These are phyloP conservation scores for Conger conger DNA, from an alignment of 2,113 vertebrate species.

Conservation along the genomic window DNA sequence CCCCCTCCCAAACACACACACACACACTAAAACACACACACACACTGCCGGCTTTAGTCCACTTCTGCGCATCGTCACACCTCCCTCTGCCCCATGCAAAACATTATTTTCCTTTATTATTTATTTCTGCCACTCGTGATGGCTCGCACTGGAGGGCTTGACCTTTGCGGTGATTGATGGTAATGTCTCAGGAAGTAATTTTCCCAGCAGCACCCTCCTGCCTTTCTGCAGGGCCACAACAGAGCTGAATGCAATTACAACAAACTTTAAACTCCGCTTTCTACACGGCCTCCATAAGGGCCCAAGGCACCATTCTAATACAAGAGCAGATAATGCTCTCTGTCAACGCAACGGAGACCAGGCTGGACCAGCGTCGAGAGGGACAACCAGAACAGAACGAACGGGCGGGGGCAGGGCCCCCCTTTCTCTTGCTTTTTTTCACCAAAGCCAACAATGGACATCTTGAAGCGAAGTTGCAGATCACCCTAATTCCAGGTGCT, in stretches of 20 bases:
- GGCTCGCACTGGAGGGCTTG: slow-evolving; percentile 56
- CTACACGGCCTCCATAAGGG: slow-evolving; percentile 5
- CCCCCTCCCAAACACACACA: too few species aligned
- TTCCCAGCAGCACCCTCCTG: slow-evolving; percentile 67
- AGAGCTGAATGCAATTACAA: slow-evolving; percentile 67
- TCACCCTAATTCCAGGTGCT: slow-evolving; percentile 64
- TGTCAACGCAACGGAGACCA: slow-evolving; percentile 33
- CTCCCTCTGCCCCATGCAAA: slow-evolving; percentile 15
- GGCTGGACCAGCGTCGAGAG: slow-evolving; percentile 18
- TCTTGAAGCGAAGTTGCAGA: slow-evolving; percentile 65
- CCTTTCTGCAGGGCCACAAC: slow-evolving; percentile 67
- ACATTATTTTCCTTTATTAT: slow-evolving; percentile 44
- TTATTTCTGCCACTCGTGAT: slow-evolving; percentile 54
- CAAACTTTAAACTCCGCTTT: slow-evolving; percentile 61
- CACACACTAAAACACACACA: slow-evolving; percentile 15
- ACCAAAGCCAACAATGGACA: slow-evolving; percentile 43
- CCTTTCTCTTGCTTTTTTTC: neutral
- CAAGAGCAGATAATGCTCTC: slow-evolving; percentile 26
- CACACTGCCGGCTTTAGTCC: slow-evolving; percentile 8
- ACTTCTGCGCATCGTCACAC: slow-evolving; percentile 27
- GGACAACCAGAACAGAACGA: neutral
- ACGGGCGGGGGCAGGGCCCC: neutral
- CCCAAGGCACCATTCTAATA: slow-evolving; percentile 23
- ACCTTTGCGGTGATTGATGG: slow-evolving; percentile 68
- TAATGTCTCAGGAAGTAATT: slow-evolving; percentile 80